phyloP scores from a whole-genome alignment of 2,113 vertebrate species.

The Prinia subflava region DNA sequence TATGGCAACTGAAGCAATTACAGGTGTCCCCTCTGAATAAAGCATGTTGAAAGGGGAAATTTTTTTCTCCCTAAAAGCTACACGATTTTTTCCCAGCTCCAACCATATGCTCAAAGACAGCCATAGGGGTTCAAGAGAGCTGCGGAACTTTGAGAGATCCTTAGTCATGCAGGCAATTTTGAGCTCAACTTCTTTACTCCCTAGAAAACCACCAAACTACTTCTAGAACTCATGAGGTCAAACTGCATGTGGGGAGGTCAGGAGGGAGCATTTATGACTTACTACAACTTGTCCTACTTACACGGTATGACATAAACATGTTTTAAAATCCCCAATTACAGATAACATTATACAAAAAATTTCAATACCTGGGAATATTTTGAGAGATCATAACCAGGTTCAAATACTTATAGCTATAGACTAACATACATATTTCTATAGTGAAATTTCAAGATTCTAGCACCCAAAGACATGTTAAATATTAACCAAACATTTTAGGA shows the following conservation, averaged over 20 bases:
- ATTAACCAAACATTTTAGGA: neutral
- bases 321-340: neutral
- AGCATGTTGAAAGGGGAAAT: neutral
- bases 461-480: neutral
- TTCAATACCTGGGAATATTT: neutral
- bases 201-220: neutral
- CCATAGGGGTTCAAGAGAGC: neutral
- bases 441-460: neutral
- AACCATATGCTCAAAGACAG: neutral
- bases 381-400: neutral
- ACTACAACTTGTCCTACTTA: neutral
- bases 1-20: neutral
- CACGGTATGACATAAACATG: neutral
- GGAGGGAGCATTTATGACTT: neutral
- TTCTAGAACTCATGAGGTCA: neutral
- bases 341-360: neutral
- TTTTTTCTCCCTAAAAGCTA: neutral
- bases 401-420: neutral
- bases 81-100: neutral
- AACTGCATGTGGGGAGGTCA: neutral
- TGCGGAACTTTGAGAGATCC: neutral
- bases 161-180: neutral
- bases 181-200: neutral
- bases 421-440: neutral
- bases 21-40: neutral